Percentiles rank a stretch among this genome's conserved stretches.
Conservation (phyloP, 2,113 vertebrate species). For the Coptodon rendalli region DNA sequence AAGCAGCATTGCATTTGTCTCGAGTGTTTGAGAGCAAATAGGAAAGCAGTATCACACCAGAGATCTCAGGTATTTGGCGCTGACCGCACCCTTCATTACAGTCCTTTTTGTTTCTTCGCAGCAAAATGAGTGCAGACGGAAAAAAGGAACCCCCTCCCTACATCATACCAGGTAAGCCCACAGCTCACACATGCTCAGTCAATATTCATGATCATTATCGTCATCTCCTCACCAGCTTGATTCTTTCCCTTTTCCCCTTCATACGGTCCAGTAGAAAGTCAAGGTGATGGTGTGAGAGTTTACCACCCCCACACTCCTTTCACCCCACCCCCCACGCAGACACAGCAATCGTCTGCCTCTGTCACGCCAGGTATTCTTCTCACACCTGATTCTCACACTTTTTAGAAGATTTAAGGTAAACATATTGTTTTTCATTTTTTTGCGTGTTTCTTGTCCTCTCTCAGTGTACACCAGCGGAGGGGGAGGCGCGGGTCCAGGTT, state of each 20-base stretch:
- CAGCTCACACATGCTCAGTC: neutral
- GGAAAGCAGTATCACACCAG: neutral
- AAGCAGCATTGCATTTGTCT: neutral
- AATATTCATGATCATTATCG: neutral
- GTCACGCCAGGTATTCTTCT: constrained; percentile 29
- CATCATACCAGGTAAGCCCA: constrained; percentile 38
- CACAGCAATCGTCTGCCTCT: rapidly evolving
- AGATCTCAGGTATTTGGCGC: neutral
- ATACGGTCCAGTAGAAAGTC: neutral
- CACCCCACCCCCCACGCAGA: neutral
- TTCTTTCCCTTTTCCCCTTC: neutral
- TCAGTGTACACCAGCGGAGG: constrained; percentile 25
- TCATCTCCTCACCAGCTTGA: neutral
- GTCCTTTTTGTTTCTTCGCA: neutral
- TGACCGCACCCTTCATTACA: neutral
- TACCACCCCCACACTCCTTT: constrained; percentile 71
- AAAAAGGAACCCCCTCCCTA: constrained; percentile 44
- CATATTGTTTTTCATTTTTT: neutral
- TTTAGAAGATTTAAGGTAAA: neutral
- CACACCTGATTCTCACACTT: neutral
- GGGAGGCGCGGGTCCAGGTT: neutral
- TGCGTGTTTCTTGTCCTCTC: neutral
- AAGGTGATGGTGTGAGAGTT: constrained; percentile 32
- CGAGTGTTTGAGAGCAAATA: neutral
- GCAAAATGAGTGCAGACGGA: constrained; percentile 44